phyloP scores from a whole-genome alignment of 2,888 invertebrate genomes.

The Eremobia ochroleuca region DNA sequence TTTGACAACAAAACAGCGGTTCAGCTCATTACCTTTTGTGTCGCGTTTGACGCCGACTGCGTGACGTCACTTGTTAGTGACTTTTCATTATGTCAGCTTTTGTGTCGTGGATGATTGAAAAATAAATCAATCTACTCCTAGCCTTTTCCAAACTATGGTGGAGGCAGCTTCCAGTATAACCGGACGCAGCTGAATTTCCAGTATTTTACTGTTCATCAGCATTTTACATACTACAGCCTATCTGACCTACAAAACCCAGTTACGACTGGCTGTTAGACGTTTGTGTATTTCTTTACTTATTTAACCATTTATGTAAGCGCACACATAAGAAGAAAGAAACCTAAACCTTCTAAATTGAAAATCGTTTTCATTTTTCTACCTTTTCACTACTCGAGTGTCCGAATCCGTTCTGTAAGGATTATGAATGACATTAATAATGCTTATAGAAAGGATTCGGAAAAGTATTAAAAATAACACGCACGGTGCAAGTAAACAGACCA shows the following conservation, averaged over 20 bases:
- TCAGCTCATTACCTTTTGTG: constrained; percentile 63
- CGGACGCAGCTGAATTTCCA: background rate
- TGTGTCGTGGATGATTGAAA: constrained; percentile 17
- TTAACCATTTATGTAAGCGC: no score
- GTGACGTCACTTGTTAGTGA: constrained; percentile 57
- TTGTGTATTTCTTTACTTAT: no score
- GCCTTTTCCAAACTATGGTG: background rate
- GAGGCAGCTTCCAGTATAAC: background rate
- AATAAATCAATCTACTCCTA: background rate
- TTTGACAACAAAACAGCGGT: constrained; percentile 50
- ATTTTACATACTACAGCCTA: background rate
- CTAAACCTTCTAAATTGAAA: no score
- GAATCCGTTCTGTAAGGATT: no score
- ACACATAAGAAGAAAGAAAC: no score
- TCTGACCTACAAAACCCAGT: no score
- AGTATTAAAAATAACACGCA: background rate
- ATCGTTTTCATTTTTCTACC: no score
- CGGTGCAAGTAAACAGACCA: no score
- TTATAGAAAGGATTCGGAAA: background rate
- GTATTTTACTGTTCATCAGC: no score
- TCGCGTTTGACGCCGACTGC: constrained; percentile 27
- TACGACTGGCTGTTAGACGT: no score
- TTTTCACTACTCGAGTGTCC: no score
- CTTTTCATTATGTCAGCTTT: constrained; percentile 44
- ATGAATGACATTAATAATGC: no score